phyloP scores from a whole-genome alignment of 2,888 invertebrate species.

The Scaptomyza polygonia region DNA sequence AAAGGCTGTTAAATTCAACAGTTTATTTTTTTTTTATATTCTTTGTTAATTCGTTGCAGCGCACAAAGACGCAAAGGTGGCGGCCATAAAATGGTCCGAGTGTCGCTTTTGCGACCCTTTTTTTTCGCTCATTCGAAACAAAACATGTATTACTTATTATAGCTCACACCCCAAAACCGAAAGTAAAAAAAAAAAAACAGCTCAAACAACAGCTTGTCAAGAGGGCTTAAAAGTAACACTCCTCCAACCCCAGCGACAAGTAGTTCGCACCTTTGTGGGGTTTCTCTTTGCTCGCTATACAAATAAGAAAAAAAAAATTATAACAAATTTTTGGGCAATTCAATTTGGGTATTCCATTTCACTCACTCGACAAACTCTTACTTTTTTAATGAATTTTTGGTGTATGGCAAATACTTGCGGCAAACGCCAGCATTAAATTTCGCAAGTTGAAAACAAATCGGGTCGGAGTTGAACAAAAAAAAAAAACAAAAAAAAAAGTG shows the following conservation, averaged over 20 bases:
- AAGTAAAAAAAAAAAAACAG: background rate
- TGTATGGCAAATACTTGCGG: slow-evolving; percentile 30
- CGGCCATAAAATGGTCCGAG: slow-evolving; percentile 46
- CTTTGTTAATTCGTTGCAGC: slow-evolving; percentile 29
- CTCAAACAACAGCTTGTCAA: slow-evolving; percentile 42
- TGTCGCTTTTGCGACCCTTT: slow-evolving; percentile 49
- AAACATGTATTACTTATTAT: slow-evolving; percentile 68
- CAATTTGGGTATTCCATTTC: slow-evolving; percentile 59
- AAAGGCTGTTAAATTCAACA: slow-evolving; percentile 47
- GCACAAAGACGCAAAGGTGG: slow-evolving; percentile 42
- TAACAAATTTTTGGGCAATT: slow-evolving; percentile 69
- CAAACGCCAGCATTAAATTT: slow-evolving; percentile 65
- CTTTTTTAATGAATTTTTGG: slow-evolving; percentile 72
- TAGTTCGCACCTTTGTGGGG: slow-evolving; percentile 73
- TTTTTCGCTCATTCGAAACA: slow-evolving; percentile 47
- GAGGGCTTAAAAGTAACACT: slow-evolving; percentile 54
- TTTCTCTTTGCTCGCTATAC: slow-evolving; percentile 40
- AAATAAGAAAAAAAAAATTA: background rate
- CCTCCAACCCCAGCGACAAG: slow-evolving; percentile 36
- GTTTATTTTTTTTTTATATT: slow-evolving; percentile 30
- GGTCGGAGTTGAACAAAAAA: no score
- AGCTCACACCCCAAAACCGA: slow-evolving; percentile 5
- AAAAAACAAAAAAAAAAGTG: slow-evolving; percentile 32
- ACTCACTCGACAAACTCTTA: slow-evolving; percentile 19
- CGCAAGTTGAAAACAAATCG: slow-evolving; percentile 24